A percentile compares a stretch with the other conserved stretches of the same genome.
Evolutionary conservation across 2,888 invertebrate species (phyloP).

Genomic region (Chalcosyrphus nemorum): DNA sequence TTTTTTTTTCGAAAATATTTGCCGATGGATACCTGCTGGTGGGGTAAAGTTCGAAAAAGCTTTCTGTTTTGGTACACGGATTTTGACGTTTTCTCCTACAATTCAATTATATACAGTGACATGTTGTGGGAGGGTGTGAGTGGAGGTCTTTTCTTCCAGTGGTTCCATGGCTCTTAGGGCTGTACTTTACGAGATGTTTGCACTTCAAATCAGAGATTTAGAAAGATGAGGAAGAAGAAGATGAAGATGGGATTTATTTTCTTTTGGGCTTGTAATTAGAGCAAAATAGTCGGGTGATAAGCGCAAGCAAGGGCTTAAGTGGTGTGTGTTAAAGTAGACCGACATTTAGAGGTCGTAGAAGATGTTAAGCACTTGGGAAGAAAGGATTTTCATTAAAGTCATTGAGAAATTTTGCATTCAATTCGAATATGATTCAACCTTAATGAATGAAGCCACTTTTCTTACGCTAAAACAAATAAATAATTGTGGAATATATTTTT

Average conservation of each 20-base stretch:
- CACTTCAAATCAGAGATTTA: conserved; percentile 46
- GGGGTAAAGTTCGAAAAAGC: conserved; percentile 71
- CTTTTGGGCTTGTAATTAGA: neutral
- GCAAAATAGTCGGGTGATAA: conserved; percentile 5
- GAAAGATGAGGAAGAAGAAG: no score
- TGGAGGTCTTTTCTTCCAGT: conserved; percentile 53
- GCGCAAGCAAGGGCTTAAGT: neutral
- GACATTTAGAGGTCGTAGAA: conserved; percentile 8
- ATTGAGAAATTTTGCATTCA: neutral
- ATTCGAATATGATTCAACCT: no score
- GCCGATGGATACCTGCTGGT: conserved; percentile 40
- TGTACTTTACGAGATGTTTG: conserved; percentile 62
- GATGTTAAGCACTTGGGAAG: neutral
- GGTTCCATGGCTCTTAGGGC: conserved; percentile 23
- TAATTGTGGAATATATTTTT: no score
- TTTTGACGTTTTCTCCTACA: conserved; percentile 52
- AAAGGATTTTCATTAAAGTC: no score
- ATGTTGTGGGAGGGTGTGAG: conserved; percentile 6
- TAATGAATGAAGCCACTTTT: no score
- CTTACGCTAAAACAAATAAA: no score
- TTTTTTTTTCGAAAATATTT: conserved; percentile 42
- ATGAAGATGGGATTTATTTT: neutral
- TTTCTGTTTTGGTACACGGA: conserved; percentile 9
- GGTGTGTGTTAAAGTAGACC: neutral
- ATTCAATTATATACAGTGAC: conserved; percentile 29